These are phyloP conservation scores for Festucalex cinctus DNA, from an alignment of 2,113 vertebrate species.

Conservation along the genomic window DNA sequence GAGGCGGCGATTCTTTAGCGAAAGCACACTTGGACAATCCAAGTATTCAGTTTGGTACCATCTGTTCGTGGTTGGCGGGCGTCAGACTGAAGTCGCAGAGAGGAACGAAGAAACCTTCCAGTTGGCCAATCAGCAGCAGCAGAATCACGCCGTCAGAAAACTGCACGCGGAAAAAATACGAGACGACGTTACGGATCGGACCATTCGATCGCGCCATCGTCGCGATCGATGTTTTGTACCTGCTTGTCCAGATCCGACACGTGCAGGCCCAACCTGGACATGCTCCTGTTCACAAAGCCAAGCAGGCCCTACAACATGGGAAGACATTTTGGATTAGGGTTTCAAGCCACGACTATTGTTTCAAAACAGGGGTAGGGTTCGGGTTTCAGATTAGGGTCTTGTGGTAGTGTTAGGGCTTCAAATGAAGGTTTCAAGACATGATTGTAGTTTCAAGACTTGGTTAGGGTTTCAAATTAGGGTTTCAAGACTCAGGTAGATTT, in stretches of 20 bases:
- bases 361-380: no score
- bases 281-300: constrained; percentile 82
- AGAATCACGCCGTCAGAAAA: constrained; percentile 91
- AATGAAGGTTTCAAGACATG: no score
- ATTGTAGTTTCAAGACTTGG: no score
- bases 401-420: no score
- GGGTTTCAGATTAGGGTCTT: no score
- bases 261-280: constrained; percentile 78
- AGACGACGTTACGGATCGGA: not conserved
- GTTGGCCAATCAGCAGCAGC: constrained; percentile 87
- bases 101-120: constrained; percentile 88
- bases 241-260: constrained; percentile 81
- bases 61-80: constrained; percentile 75
- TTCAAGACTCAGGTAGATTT: no score
- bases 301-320: constrained; percentile 78
- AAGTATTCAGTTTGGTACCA: constrained; percentile 69
- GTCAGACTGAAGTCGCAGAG: constrained; percentile 81
- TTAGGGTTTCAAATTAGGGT: no score
- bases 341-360: no score
- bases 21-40: no score
- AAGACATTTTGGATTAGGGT: not conserved
- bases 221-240: constrained; percentile 62
- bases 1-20: no score
- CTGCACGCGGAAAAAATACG: constrained; percentile 58
- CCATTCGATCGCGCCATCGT: not conserved